phyloP scores from a whole-genome alignment of 1,140 invertebrate species.

The Drosophila busckii region DNA sequence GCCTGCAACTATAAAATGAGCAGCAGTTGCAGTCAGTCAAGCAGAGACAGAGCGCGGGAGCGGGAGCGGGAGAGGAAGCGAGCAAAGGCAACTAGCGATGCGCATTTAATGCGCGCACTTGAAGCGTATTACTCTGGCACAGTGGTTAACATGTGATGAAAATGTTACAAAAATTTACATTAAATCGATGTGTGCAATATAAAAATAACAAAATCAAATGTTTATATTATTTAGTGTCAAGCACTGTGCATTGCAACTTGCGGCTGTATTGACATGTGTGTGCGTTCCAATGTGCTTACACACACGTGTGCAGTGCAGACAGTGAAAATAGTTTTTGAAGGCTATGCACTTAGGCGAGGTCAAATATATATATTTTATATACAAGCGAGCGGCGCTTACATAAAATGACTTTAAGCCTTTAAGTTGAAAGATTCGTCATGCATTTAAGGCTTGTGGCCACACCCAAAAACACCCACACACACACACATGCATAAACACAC shows the following conservation, averaged over 20 bases:
- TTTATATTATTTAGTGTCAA: no score
- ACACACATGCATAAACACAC: not conserved
- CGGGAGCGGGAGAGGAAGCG: conserved; percentile 10
- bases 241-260: conserved; percentile 19
- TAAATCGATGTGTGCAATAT: no score
- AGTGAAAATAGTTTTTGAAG: conserved; percentile 59
- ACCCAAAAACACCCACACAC: conserved; percentile 2
- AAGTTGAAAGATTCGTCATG: conserved; percentile 17
- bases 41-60: not conserved
- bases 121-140: conserved; percentile 36
- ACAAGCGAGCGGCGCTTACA: conserved; percentile 18
- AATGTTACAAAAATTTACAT: not conserved
- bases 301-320: conserved; percentile 7
- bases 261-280: conserved; percentile 33
- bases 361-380: conserved; percentile 53
- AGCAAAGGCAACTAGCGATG: conserved; percentile 24
- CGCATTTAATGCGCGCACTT: conserved; percentile 57
- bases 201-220: no score
- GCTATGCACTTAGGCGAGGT: conserved; percentile 70
- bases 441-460: conserved; percentile 25
- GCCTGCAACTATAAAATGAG: conserved; percentile 33
- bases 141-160: conserved; percentile 7
- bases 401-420: conserved; percentile 43
- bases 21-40: conserved; percentile 5
- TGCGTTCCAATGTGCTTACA: conserved; percentile 63